Percentiles rank a stretch among this genome's conserved stretches.
Evolutionary conservation across 2,113 vertebrate species (phyloP).

Genomic region (Lophochroa leadbeateri): DNA sequence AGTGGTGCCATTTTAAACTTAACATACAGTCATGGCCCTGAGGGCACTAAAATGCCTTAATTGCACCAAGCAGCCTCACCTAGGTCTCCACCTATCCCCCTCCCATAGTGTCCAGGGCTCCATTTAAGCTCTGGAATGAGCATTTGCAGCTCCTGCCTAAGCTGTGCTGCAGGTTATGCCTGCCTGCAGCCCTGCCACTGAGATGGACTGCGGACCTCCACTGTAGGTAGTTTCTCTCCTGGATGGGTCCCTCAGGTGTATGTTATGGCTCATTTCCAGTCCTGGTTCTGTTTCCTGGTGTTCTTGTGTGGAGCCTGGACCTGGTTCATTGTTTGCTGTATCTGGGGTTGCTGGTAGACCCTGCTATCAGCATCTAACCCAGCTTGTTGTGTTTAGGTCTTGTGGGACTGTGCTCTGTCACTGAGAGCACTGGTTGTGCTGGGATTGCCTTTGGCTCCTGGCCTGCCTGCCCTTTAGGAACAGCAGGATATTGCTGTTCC

Average conservation of each 20-base stretch:
- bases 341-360: background rate
- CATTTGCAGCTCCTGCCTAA: background rate
- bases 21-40: background rate
- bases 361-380: background rate
- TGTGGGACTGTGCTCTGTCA: background rate
- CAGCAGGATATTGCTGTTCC: background rate
- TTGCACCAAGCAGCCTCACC: background rate
- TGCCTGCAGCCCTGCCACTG: background rate
- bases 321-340: background rate
- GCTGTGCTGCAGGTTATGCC: background rate
- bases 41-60: background rate
- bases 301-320: background rate
- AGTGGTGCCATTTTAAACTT: background rate
- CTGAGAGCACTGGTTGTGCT: background rate
- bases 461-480: background rate
- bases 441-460: background rate
- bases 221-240: background rate
- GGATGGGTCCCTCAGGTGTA: background rate
- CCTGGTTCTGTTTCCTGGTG: background rate
- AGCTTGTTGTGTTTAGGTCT: background rate
- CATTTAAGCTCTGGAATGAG: background rate
- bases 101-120: background rate
- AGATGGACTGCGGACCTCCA: accelerated
- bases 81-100: background rate
- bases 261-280: background rate